Evolutionary conservation across 2,888 invertebrate genomes (phyloP).

Genomic region (Trachelus stipa): DNA sequence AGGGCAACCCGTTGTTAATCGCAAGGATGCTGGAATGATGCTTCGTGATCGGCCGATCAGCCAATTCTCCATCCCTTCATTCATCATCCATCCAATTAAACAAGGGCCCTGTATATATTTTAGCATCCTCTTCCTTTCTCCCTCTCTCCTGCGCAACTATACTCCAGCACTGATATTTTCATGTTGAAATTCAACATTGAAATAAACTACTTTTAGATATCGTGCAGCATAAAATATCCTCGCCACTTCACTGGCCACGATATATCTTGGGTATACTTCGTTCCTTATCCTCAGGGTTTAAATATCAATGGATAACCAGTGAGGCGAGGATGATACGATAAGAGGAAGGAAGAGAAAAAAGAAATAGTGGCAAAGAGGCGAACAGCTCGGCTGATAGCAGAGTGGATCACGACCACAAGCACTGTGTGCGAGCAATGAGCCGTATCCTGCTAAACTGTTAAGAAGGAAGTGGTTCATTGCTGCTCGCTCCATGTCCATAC

Average conservation of each 20-base stretch:
- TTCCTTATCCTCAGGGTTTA: neutral
- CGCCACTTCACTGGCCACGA: neutral
- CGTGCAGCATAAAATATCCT: neutral
- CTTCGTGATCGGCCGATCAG: conserved; percentile 10
- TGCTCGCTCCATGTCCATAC: conserved; percentile 48
- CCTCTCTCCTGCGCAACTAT: neutral
- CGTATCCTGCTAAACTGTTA: conserved; percentile 68
- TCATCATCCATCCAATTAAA: conserved; percentile 13
- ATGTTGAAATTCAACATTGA: neutral
- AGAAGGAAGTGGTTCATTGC: conserved; percentile 68
- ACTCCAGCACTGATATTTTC: neutral
- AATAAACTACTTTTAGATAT: neutral
- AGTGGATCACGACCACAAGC: conserved; percentile 60
- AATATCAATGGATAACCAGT: neutral
- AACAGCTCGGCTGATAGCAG: conserved; percentile 52
- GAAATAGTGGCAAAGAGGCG: neutral
- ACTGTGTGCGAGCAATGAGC: conserved; percentile 64
- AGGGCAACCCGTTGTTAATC: conserved; percentile 7
- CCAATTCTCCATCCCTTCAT: conserved; percentile 9
- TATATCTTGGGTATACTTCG: neutral
- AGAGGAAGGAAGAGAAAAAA: neutral
- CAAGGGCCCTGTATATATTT: conserved; percentile 2
- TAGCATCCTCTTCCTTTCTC: neutral
- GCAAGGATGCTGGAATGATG: conserved; percentile 1
- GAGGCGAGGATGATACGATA: neutral